These are phyloP conservation scores for Erythrolamprus reginae DNA, from an alignment of 2,113 vertebrate species.

Conservation along the genomic window DNA sequence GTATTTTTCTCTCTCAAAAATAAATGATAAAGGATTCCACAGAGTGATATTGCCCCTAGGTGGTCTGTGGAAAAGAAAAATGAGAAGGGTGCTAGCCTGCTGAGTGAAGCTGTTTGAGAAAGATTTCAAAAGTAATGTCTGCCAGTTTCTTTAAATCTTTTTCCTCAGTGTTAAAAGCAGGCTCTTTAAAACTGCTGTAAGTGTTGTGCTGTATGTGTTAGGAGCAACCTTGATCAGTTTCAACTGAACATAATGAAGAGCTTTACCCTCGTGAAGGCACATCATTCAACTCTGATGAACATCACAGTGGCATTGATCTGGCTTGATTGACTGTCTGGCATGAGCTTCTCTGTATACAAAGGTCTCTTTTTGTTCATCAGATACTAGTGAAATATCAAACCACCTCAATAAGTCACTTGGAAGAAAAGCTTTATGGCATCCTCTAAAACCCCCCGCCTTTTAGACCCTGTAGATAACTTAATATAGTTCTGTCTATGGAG, in stretches of 20 bases:
- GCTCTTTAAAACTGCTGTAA: neutral
- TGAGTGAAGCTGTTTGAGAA: neutral
- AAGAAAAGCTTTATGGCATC: neutral
- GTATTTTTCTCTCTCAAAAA: slow-evolving; percentile 18
- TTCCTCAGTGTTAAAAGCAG: slow-evolving; percentile 19
- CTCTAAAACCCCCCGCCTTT: neutral
- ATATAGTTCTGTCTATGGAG: neutral
- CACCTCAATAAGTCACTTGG: neutral
- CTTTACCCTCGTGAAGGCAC: neutral
- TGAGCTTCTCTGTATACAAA: neutral
- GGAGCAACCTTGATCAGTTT: neutral
- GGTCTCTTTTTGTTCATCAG: neutral
- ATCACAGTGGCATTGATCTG: neutral
- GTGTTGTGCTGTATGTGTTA: neutral
- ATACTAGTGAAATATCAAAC: neutral
- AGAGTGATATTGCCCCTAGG: neutral
- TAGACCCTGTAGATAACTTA: neutral
- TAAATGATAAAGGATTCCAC: neutral
- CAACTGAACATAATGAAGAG: neutral
- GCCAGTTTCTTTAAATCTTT: slow-evolving; percentile 27
- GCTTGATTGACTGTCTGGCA: neutral
- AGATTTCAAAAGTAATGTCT: neutral
- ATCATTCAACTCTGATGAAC: neutral
- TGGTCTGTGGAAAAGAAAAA: slow-evolving; percentile 19
- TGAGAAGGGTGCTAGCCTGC: neutral